Evolutionary conservation across 2,113 vertebrate genomes (phyloP).

Genomic region (Passer domesticus): DNA sequence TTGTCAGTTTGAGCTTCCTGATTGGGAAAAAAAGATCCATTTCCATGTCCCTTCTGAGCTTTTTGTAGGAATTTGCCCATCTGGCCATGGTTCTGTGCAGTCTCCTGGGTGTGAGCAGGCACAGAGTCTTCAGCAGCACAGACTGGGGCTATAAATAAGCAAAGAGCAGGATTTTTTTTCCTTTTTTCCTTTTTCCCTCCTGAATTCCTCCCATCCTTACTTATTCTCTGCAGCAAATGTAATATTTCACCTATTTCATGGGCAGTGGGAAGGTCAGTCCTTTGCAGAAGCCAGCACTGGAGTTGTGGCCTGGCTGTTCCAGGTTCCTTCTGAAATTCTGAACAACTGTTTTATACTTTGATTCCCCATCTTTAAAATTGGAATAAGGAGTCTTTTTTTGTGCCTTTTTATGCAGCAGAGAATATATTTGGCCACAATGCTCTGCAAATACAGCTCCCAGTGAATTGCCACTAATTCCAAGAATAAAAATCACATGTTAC

Average conservation of each 20-base stretch:
- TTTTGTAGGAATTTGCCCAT: not conserved
- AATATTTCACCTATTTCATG: not conserved
- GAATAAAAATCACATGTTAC: not conserved
- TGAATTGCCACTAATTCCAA: not conserved
- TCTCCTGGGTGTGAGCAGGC: not conserved
- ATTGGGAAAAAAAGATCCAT: not conserved
- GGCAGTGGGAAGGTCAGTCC: not conserved
- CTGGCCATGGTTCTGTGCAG: not conserved
- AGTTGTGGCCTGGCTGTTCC: not conserved
- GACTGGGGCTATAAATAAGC: not conserved
- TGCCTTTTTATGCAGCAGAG: not conserved
- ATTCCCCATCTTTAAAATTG: not conserved
- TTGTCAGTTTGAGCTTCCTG: not conserved
- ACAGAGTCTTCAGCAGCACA: not conserved
- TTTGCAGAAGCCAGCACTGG: not conserved
- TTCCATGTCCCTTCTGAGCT: not conserved
- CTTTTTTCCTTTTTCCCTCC: rapidly evolving
- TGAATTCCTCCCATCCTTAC: not conserved
- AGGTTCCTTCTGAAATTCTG: not conserved
- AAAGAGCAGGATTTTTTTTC: not conserved
- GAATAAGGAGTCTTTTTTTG: not conserved
- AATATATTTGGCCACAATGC: not conserved
- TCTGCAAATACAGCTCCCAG: not conserved
- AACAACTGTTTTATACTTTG: not conserved
- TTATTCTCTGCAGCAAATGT: not conserved